Conservation (phyloP, 2,797 vertebrate species). For the Dendrocincla tyrannina region DNA sequence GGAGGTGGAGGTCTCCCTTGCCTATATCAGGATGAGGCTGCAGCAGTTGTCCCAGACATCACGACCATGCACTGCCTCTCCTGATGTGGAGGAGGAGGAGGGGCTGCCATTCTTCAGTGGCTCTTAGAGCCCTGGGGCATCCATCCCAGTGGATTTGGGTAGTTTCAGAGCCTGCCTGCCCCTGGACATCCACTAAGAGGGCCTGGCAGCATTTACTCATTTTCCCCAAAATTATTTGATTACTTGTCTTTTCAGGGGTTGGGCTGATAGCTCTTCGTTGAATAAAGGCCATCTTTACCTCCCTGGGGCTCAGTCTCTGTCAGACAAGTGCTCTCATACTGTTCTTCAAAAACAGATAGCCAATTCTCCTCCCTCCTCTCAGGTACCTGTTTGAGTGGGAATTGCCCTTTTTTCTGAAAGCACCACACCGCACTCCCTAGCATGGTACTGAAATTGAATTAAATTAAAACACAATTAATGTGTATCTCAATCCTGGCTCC, state of each 20-base stretch:
- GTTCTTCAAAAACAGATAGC: not conserved
- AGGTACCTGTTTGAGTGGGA: not conserved
- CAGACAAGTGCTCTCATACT: fast-evolving
- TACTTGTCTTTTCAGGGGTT: not conserved
- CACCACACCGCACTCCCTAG: not conserved
- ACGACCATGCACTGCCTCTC: fast-evolving
- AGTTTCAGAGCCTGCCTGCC: not conserved
- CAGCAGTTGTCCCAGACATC: not conserved
- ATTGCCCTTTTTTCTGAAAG: not conserved
- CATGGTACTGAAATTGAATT: fast-evolving
- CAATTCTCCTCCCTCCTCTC: not conserved
- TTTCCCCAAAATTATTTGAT: not conserved
- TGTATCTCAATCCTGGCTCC: not conserved
- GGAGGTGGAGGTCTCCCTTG: not conserved
- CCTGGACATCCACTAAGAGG: not conserved
- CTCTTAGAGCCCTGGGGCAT: not conserved
- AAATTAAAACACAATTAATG: not conserved
- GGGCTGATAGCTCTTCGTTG: not conserved
- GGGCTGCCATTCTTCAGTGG: not conserved
- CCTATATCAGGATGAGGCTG: not conserved
- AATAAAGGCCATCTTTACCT: not conserved
- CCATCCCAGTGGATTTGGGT: not conserved
- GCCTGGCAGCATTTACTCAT: not conserved
- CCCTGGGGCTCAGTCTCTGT: not conserved
- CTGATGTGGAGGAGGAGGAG: not conserved